Base-by-base conservation (phyloP, 2,888 invertebrate genomes). In the Dromius quadrimaculatus region DNA sequence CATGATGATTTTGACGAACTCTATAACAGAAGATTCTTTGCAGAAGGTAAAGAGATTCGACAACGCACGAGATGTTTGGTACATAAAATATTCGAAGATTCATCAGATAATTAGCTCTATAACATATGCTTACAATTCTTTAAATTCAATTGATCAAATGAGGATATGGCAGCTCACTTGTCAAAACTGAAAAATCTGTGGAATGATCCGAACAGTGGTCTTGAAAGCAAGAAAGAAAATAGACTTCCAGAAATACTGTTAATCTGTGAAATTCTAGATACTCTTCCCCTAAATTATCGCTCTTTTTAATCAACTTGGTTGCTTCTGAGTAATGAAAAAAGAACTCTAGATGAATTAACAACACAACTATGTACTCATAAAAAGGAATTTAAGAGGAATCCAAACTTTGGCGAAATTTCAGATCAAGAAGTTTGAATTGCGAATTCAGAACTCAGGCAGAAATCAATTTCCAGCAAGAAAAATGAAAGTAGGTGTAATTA, bases 101-200 rank as follows among this genome's bases (percentile, higher is more conserved):
- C 38, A 20, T 15, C 71, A 11, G 71, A 74, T 70, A 69, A 73
- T 20, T 73, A 73, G 41, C 59, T 64, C 5, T 74, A 73, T 45
- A 71, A 75, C 34, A 9, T 72, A 6, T 72, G 74, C 63, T 36
- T 73, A 41, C 36, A 72, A 63, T 75, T 75, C 50, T 74, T 75
- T 38, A 66, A 63, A 28, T 74, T 63, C 50, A 50, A 20, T 15
- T 13, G 9, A n/a, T 19, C 66, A 8, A 38, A 34, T 15, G 73
- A 73, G 66, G 71, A 72, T 63, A 66, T 72, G 5, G 72, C 68
- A 15, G 43, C 69, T 20, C 71, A 68, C 28, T 36, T 59, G 2
- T 68, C 71, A 15, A 71, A 59, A 47, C 28, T 73, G 9, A 73
- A 73, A 61, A 50, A 36, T 20, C 6, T 50, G 9, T 65, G 64